These are phyloP conservation scores for Habrosyne pyritoides DNA, from an alignment of 2,888 invertebrate species.

Conservation along the genomic window DNA sequence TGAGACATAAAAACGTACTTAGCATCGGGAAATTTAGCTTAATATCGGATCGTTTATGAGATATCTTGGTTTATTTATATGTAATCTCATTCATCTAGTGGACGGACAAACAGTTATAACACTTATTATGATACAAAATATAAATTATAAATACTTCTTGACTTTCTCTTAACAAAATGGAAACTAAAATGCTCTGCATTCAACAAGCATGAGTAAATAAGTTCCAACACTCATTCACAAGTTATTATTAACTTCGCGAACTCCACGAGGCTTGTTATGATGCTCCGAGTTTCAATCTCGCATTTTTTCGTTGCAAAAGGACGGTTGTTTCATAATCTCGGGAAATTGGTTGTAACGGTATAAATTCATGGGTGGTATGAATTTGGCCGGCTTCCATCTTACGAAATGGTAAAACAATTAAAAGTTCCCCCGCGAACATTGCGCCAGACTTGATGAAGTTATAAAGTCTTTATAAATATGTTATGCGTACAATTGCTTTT, in stretches of 20 bases:
- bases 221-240: slow-evolving; percentile 7
- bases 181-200: background rate
- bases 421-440: slow-evolving; percentile 37
- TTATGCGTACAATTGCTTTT: slow-evolving; percentile 21
- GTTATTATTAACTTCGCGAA: slow-evolving; percentile 4
- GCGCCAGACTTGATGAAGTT: slow-evolving; percentile 29
- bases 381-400: slow-evolving; percentile 43
- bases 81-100: too few species aligned
- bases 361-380: slow-evolving; percentile 2
- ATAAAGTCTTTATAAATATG: slow-evolving; percentile 45
- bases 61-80: too few species aligned
- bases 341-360: slow-evolving; percentile 4
- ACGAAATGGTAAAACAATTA: slow-evolving; percentile 60
- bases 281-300: slow-evolving; percentile 5
- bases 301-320: background rate
- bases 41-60: too few species aligned
- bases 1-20: too few species aligned
- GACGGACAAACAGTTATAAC: background rate
- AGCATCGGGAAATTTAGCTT: too few species aligned
- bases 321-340: background rate
- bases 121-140: too few species aligned
- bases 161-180: background rate
- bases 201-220: background rate
- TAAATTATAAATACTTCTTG: too few species aligned
- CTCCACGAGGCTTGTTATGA: slow-evolving; percentile 3